These are phyloP conservation scores for Dendrocincla fuliginosa DNA, from an alignment of 2,797 vertebrate species.

Conservation along the genomic window DNA sequence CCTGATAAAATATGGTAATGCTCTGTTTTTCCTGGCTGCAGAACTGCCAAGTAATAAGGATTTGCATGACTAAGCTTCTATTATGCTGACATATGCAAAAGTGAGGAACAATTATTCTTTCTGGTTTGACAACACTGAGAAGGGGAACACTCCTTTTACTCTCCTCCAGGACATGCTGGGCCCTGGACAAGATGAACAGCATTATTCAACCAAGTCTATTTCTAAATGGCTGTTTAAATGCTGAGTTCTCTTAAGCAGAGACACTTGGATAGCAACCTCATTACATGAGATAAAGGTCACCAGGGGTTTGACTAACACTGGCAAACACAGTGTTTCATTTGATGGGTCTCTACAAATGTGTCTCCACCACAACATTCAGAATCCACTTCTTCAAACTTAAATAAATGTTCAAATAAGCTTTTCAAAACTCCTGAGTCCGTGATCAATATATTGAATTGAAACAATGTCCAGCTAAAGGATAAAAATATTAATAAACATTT, in stretches of 20 bases:
- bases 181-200: constrained; percentile 17
- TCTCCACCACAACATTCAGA: background rate
- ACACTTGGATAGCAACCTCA: background rate
- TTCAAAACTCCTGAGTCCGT: background rate
- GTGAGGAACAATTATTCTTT: constrained; percentile 39
- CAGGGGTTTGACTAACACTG: background rate
- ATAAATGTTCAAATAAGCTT: background rate
- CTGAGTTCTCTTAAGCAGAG: constrained; percentile 25
- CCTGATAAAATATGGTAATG: constrained; percentile 67
- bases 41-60: constrained; percentile 70
- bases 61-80: constrained; percentile 76
- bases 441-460: background rate
- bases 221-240: constrained; percentile 44
- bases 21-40: constrained; percentile 23
- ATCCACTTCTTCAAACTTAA: background rate
- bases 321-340: background rate
- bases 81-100: constrained; percentile 72
- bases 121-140: constrained; percentile 60
- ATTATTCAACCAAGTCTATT: constrained; percentile 18
- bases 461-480: background rate
- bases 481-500: background rate
- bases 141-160: constrained; percentile 52
- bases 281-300: constrained; percentile 13
- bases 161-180: background rate
- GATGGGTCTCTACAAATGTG: background rate